Percentiles rank a stretch among this genome's conserved stretches.
Evolutionary conservation across 2,888 invertebrate genomes (phyloP).

Genomic region (Bursaphelenchus okinawaensis): DNA sequence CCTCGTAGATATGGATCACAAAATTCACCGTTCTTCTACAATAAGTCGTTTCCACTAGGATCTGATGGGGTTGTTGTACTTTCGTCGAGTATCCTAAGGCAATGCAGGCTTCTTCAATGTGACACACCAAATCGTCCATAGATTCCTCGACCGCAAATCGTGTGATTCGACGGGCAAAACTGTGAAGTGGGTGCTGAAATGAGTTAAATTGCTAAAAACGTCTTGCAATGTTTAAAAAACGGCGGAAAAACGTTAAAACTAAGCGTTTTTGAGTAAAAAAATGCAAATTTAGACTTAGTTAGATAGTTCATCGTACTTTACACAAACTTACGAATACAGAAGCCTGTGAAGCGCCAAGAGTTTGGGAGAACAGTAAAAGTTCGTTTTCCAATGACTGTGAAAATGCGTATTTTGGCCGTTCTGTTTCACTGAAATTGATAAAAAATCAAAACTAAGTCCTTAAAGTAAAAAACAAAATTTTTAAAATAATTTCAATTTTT

Average conservation of each 20-base stretch:
- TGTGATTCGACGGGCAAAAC: constrained; percentile 82
- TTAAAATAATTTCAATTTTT: too few relatives aligned
- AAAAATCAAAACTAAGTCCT: background rate
- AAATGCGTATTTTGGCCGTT: constrained; percentile 61
- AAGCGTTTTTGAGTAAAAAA: too few relatives aligned
- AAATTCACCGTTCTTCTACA: background rate
- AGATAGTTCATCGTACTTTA: too few relatives aligned
- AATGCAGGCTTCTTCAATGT: constrained; percentile 9
- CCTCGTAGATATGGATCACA: constrained; percentile 4
- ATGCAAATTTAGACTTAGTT: too few relatives aligned
- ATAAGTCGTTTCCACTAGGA: background rate
- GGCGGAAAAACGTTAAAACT: too few relatives aligned
- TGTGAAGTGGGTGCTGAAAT: constrained; percentile 69
- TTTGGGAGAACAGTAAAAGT: constrained; percentile 68
- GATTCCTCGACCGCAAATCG: constrained; percentile 71
- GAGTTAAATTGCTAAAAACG: background rate
- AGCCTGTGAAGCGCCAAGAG: constrained; percentile 24
- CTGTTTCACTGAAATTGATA: background rate
- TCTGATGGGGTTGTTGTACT: background rate
- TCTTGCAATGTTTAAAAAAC: too few relatives aligned
- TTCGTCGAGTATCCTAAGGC: constrained; percentile 4
- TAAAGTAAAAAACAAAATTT: too few relatives aligned
- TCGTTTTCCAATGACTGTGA: constrained; percentile 81
- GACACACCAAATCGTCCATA: background rate
- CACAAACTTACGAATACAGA: background rate